Percentiles rank a stretch among this genome's conserved stretches.
Conservation (phyloP, 2,888 invertebrate genomes). For the Cistogaster globosa region DNA sequence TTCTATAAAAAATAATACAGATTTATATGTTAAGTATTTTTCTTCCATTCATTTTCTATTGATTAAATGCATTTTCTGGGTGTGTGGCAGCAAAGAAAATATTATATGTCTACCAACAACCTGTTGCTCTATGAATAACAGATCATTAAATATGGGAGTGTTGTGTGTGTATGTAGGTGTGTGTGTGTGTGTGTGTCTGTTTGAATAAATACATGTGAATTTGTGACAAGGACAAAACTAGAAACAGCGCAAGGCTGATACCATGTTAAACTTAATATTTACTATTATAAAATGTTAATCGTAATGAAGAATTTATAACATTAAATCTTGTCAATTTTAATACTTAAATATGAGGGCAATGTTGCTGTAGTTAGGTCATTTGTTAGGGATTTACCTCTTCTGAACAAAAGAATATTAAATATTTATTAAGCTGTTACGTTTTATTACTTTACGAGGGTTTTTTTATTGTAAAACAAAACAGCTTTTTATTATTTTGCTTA, state of each 20-base stretch:
- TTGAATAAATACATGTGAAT: constrained; percentile 1
- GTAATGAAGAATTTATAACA: constrained; percentile 29
- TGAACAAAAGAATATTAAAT: too few relatives aligned
- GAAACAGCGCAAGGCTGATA: constrained; percentile 11
- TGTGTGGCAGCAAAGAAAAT: too few relatives aligned
- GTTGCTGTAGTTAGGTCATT: too few relatives aligned
- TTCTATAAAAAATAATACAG: too few relatives aligned
- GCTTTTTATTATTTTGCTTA: too few relatives aligned
- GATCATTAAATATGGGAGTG: not conserved
- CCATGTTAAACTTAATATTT: constrained; percentile 16
- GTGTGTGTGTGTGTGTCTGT: not conserved
- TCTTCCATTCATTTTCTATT: too few relatives aligned
- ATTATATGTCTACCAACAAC: constrained; percentile 30
- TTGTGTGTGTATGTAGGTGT: not conserved
- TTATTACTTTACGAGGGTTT: too few relatives aligned
- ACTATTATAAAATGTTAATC: not conserved
- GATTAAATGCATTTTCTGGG: too few relatives aligned
- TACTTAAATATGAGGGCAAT: constrained; percentile 1
- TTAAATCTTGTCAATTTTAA: constrained; percentile 39
- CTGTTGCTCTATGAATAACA: constrained; percentile 31
- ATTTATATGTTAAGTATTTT: too few relatives aligned
- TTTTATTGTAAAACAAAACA: too few relatives aligned
- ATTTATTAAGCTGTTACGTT: too few relatives aligned
- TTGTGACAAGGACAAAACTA: constrained; percentile 34
- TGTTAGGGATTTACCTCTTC: too few relatives aligned